These are phyloP conservation scores for Cotesia congregata DNA, from an alignment of 2,888 invertebrate species.

Conservation along the genomic window DNA sequence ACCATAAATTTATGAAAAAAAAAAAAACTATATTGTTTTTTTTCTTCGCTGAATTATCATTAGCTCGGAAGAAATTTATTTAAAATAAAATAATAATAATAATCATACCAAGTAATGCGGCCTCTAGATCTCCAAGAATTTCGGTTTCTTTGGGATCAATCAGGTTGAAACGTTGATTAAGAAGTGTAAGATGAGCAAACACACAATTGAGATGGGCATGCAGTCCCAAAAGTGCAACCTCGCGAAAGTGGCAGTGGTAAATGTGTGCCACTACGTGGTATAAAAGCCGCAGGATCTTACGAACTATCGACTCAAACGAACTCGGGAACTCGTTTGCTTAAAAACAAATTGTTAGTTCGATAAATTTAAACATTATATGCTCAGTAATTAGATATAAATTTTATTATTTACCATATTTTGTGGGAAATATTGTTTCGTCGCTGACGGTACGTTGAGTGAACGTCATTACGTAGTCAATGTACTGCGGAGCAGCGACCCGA, in stretches of 20 bases:
- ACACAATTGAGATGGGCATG: conserved; percentile 98
- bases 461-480: conserved; percentile 99
- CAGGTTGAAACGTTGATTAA: conserved; percentile 88
- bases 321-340: conserved; percentile 95
- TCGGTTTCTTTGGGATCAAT: conserved; percentile 97
- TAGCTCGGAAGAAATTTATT: too few species aligned
- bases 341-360: not conserved
- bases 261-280: conserved; percentile 99
- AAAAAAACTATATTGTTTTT: too few species aligned
- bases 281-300: conserved; percentile 95
- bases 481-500: conserved; percentile 96
- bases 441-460: conserved; percentile 97
- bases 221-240: conserved; percentile 92
- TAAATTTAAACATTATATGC: not conserved
- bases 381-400: not conserved
- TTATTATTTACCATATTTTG: conserved; percentile 89
- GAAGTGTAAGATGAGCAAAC: conserved; percentile 94
- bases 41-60: too few species aligned
- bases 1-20: too few species aligned
- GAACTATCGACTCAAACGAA: conserved; percentile 93
- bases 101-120: conserved; percentile 78
- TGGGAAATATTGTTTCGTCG: conserved; percentile 97
- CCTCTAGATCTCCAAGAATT: conserved; percentile 91
- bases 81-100: not conserved
- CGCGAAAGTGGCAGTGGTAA: conserved; percentile 97